Conservation (phyloP, 2,888 invertebrate genomes). For the Apotomis turbidana region DNA sequence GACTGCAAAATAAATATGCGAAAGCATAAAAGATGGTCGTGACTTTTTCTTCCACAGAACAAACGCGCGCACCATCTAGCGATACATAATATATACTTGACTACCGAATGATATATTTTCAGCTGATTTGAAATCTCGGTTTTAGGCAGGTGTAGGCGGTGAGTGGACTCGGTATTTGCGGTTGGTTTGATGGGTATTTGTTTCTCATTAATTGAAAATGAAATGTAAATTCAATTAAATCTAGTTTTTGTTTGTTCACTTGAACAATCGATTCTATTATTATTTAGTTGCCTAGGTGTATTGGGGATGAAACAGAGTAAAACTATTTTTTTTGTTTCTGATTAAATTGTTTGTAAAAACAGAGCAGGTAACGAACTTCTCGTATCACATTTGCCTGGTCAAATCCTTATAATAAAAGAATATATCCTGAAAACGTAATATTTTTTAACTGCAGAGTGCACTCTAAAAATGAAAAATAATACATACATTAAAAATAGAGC, state of each 20-base stretch:
- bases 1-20: too few species aligned
- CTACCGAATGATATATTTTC: background rate
- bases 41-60: too few species aligned
- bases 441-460: conserved; percentile 5
- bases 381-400: too few species aligned
- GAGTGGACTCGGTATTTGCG: conserved; percentile 13
- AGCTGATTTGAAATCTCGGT: background rate
- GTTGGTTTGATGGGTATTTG: conserved; percentile 10
- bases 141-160: conserved; percentile 14
- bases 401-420: too few species aligned
- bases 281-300: too few species aligned
- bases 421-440: background rate
- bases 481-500: conserved; percentile 33
- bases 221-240: conserved; percentile 15
- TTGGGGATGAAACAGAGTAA: too few species aligned
- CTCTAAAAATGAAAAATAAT: conserved; percentile 28
- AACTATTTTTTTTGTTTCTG: too few species aligned
- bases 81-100: too few species aligned
- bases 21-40: too few species aligned
- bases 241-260: conserved; percentile 6
- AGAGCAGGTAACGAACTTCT: too few species aligned
- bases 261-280: background rate
- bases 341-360: too few species aligned
- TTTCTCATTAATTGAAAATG: conserved; percentile 21
- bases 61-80: too few species aligned